phyloP scores from a whole-genome alignment of 1,140 invertebrate genomes.

The Drosophila santomea region DNA sequence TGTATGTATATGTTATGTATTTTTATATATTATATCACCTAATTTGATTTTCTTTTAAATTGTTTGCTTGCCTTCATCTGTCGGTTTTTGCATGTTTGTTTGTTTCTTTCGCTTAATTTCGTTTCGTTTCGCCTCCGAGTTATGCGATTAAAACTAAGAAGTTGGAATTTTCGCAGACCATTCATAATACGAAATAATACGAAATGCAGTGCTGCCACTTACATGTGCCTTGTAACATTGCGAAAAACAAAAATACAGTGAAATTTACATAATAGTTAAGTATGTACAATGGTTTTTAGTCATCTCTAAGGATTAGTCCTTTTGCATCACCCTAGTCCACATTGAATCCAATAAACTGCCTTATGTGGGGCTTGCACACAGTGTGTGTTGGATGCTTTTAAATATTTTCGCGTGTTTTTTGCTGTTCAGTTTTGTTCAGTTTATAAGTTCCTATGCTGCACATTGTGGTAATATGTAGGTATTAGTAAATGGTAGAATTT shows the following conservation, averaged over 20 bases:
- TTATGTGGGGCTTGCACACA: constrained; percentile 8
- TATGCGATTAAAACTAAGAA: constrained; percentile 15
- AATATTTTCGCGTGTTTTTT: not conserved
- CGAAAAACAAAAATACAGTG: constrained; percentile 65
- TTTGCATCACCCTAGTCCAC: constrained; percentile 33
- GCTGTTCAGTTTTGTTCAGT: constrained; percentile 49
- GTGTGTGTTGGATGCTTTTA: constrained; percentile 2
- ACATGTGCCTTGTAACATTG: constrained; percentile 64
- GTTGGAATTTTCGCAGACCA: constrained; percentile 29
- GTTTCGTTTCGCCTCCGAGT: constrained; percentile 1
- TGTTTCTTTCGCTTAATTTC: constrained; percentile 3
- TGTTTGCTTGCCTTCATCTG: constrained; percentile 20
- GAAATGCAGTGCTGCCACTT: constrained; percentile 63
- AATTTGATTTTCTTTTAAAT: constrained; percentile 49
- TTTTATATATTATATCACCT: constrained; percentile 49
- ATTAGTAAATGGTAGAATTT: constrained; percentile 73
- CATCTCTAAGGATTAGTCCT: not conserved
- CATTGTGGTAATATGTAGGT: constrained; percentile 56
- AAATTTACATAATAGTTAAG: constrained; percentile 80
- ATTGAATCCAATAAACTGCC: constrained; percentile 58
- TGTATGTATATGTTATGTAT: constrained; percentile 46
- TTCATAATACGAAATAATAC: constrained; percentile 53
- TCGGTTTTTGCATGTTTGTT: not conserved
- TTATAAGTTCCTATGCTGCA: constrained; percentile 61
- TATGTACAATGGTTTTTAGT: constrained; percentile 63